Evolutionary conservation across 2,797 vertebrate genomes (phyloP).

Genomic region (Buphagus erythrorhynchus): DNA sequence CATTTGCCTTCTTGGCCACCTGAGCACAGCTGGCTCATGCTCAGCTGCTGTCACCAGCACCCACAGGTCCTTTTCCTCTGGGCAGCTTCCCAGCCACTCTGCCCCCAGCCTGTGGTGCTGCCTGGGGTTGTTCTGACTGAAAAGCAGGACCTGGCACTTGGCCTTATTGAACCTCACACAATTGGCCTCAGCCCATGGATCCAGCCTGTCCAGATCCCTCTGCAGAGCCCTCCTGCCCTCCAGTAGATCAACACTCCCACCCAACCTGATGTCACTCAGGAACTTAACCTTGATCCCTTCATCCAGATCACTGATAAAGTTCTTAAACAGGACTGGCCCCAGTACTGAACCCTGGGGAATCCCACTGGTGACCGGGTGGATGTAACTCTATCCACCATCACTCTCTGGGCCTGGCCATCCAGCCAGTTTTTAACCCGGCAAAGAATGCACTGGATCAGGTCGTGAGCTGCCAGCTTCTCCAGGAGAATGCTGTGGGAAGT

Average conservation of each 20-base stretch:
- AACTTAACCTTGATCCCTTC: fast-evolving
- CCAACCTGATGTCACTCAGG: not conserved
- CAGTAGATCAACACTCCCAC: not conserved
- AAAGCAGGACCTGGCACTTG: not conserved
- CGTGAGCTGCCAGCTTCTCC: not conserved
- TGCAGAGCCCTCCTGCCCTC: not conserved
- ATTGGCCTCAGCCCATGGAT: fast-evolving
- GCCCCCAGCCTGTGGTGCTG: not conserved
- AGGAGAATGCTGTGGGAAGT: not conserved
- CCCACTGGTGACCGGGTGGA: not conserved
- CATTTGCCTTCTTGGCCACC: not conserved
- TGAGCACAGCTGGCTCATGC: not conserved
- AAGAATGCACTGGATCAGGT: not conserved
- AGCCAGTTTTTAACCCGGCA: not conserved
- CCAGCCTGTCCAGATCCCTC: not conserved
- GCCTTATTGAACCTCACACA: not conserved
- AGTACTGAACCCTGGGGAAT: not conserved
- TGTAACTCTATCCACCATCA: not conserved
- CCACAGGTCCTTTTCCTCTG: not conserved
- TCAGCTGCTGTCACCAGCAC: not conserved
- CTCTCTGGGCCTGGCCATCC: fast-evolving
- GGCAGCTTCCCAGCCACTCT: not conserved
- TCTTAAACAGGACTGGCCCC: not conserved
- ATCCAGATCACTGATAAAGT: too few species aligned
- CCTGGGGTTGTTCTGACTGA: not conserved